phyloP scores from a whole-genome alignment of 2,797 vertebrate genomes.

The Myiotriccus ornatus region DNA sequence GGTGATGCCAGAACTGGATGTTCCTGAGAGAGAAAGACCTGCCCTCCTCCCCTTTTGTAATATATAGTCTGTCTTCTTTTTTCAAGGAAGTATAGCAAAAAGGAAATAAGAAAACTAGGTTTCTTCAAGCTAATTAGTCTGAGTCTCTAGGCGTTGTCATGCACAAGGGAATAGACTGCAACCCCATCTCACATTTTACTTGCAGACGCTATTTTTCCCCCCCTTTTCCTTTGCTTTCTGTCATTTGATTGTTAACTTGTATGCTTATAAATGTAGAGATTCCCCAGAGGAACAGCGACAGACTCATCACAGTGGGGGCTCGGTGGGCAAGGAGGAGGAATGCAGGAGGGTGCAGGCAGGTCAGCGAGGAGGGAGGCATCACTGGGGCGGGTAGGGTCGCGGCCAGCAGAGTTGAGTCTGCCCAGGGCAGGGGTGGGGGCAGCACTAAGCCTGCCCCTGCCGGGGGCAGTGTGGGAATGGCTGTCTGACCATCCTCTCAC shows the following conservation, averaged over 20 bases:
- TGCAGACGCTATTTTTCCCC: not conserved
- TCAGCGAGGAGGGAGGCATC: not conserved
- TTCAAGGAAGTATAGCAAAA: not conserved
- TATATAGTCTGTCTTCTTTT: not conserved
- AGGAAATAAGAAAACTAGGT: not conserved
- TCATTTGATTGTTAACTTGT: not conserved
- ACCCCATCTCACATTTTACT: not conserved
- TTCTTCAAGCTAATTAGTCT: not conserved
- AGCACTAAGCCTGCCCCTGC: not conserved
- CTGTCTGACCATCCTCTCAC: not conserved
- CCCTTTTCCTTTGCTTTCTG: not conserved
- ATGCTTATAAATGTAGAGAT: not conserved
- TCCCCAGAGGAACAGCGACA: not conserved
- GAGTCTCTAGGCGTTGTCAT: not conserved
- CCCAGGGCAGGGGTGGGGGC: not conserved
- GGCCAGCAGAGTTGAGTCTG: not conserved
- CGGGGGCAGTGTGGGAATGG: not conserved
- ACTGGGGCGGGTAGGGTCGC: fast-evolving
- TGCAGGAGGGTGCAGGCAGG: not conserved
- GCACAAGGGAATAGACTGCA: not conserved
- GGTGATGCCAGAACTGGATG: not conserved
- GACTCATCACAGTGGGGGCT: fast-evolving
- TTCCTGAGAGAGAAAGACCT: not conserved
- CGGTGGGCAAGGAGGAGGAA: not conserved
- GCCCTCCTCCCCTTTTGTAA: not conserved